Base-by-base conservation (phyloP, 2,888 invertebrate species). In the Caenorhabditis sp. region DNA sequence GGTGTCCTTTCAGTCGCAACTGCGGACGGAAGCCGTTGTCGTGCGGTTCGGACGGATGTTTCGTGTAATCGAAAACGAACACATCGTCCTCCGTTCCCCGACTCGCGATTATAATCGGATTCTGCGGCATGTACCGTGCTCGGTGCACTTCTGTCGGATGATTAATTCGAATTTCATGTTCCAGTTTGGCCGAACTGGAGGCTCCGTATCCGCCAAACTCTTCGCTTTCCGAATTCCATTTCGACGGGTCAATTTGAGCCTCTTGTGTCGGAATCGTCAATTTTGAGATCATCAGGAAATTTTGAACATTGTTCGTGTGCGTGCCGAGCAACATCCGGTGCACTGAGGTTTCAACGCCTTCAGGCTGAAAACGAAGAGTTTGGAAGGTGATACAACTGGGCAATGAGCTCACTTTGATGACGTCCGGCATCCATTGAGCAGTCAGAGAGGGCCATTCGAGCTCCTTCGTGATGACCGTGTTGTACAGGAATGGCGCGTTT, bases 161-260 rank as follows among this genome's bases (percentile, higher is more conserved):
- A 90, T 99, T 99, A 83, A 99, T 99, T 91, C 98, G 98, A 58
- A 99, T 99, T 90, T 99, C 99, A 85, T 98, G 98, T 90, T 99
- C 99, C 85, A 99, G 98, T 91, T 99, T 99, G 6, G 98, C 99
- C 11, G 50, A 17, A 65, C 96, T 96, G 17, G 99, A 97, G 0
- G 97, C 97, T 11, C 99, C 99, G 90, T 99, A 99, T 0, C 99
- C 99, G 78, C 99, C 99, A 91, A 98, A 99, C 91, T 99, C 99
- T 93, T 90, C 15, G 81, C 96, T 97, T 88, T 99, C 99, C 90
- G 95, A 95, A 89, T 99, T 99, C 90, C 99, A 99, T 90, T 98
- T 97, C 63, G 96, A 96, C 0, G 98, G 96, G 92, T 99, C 98
- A 90, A 98, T 98, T 90, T 97, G 96, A 11, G 97, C 96, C 92